A percentile compares a stretch with the other conserved stretches of the same genome.
Evolutionary conservation across 2,113 vertebrate species (phyloP).

Genomic region (Chaetorhynchus papuensis): DNA sequence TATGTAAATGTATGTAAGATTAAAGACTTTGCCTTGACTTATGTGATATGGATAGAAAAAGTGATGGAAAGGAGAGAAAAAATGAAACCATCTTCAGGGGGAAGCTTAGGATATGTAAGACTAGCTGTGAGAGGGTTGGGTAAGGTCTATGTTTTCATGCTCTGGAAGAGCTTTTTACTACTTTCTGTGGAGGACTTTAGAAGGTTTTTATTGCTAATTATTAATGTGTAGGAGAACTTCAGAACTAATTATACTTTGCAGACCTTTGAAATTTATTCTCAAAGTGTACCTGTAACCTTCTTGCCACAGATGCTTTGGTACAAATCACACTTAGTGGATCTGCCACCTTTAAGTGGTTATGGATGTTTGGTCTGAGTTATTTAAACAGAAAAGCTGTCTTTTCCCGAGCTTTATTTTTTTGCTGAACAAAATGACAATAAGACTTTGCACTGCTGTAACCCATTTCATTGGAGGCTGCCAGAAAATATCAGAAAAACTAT

Average conservation of each 20-base stretch:
- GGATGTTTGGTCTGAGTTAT: conserved; percentile 37
- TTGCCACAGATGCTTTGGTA: conserved; percentile 36
- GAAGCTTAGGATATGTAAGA: background rate
- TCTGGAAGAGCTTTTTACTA: background rate
- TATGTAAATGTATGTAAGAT: conserved; percentile 36
- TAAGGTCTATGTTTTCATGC: background rate
- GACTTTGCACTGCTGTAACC: background rate
- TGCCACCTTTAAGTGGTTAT: conserved; percentile 10
- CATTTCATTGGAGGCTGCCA: background rate
- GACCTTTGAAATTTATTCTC: conserved; percentile 64
- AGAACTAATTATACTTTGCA: conserved; percentile 43
- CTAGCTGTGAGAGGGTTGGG: background rate
- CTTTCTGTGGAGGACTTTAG: background rate
- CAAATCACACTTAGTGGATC: conserved; percentile 45
- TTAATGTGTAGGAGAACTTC: conserved; percentile 44
- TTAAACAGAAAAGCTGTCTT: conserved; percentile 22
- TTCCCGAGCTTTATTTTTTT: background rate
- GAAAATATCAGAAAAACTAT: background rate
- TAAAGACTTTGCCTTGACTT: background rate
- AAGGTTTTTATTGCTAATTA: conserved; percentile 54
- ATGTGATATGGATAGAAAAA: background rate
- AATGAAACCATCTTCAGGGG: background rate
- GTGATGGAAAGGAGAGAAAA: background rate
- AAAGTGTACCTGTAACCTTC: conserved; percentile 39
- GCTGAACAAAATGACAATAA: background rate